Evolutionary conservation across 2,797 vertebrate species (phyloP), one percentile per base, ranked within the genome.

Genomic region (Rousettus madagascariensis): DNA sequence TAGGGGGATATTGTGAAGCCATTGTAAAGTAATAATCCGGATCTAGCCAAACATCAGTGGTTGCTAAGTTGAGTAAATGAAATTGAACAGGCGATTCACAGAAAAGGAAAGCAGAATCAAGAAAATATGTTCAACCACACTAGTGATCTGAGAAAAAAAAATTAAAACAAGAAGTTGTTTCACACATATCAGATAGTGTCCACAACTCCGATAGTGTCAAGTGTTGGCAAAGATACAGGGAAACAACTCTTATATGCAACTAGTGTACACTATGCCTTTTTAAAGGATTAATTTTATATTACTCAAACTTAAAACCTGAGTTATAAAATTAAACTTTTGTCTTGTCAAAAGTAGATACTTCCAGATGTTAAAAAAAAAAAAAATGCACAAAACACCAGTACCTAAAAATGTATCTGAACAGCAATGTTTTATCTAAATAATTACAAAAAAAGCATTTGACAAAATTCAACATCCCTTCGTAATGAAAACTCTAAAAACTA

Each of bases 91-190:
- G 33, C 33, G 93, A 66, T 86, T 92, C 24, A 75, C 43, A 93
- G 30, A 74, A 84, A 86, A 91, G 16, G 59, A 86, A 87, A 91
- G 51, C 1, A 77, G 36, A 93, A 93, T 61, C 11, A 69, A 77
- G 55, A 84, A 96, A 92, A 88, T 84, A 89, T 30, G 51, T 33
- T 93, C 57, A 93, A 78, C 26, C 59, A 80, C 30, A 63, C 24
- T 8, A 86, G 49, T 55, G 57, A 94, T 43, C 26, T 92, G 51
- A 91, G 69, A 55, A 96, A 96, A 94, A 33, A 33, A 94, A 94
- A 90, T 68, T 41, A 92, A 85, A 95, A 89, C 22, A 72, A 91
- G 43, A 90, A 49, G 53, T 28, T 43, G 30, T 53, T 95, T 91
- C 55, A 71, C 22, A 78, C 8, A 74, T 28, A 93, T 55, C 55